Percentiles rank a stretch among this genome's conserved stretches.
phyloP scores from a whole-genome alignment of 2,113 vertebrate species.

The Azemiops feae region DNA sequence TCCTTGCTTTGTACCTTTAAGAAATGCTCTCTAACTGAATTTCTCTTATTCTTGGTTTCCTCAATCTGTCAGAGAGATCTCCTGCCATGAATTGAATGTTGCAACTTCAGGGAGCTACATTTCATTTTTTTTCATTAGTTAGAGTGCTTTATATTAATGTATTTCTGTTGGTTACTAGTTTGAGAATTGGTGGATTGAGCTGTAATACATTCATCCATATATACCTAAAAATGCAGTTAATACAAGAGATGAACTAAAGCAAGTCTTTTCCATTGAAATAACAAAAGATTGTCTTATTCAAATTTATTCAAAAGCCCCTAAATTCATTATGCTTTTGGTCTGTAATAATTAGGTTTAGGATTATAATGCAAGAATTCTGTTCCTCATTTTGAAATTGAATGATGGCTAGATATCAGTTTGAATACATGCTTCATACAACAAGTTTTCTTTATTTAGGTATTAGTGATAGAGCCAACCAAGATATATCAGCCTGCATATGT shows the following conservation, averaged over 20 bases:
- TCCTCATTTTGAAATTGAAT: slow-evolving; percentile 2
- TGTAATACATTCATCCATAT: background rate
- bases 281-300: background rate
- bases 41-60: background rate
- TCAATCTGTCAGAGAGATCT: background rate
- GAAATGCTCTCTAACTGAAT: background rate
- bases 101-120: background rate
- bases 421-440: slow-evolving; percentile 18
- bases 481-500: slow-evolving; percentile 92
- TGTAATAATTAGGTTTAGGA: background rate
- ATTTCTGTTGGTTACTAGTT: background rate
- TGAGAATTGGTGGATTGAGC: background rate
- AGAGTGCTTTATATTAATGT: background rate
- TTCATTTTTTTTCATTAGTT: background rate
- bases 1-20: background rate
- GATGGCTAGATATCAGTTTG: background rate
- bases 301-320: background rate
- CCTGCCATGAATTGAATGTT: background rate
- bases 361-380: background rate
- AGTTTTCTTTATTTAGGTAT: slow-evolving; percentile 74
- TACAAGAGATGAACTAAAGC: background rate
- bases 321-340: background rate
- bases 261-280: background rate
- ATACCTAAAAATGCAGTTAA: background rate
- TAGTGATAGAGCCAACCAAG: slow-evolving; percentile 91